These are phyloP conservation scores for Drosophila arizonae DNA, from an alignment of 1,140 invertebrate species.

Conservation along the genomic window DNA sequence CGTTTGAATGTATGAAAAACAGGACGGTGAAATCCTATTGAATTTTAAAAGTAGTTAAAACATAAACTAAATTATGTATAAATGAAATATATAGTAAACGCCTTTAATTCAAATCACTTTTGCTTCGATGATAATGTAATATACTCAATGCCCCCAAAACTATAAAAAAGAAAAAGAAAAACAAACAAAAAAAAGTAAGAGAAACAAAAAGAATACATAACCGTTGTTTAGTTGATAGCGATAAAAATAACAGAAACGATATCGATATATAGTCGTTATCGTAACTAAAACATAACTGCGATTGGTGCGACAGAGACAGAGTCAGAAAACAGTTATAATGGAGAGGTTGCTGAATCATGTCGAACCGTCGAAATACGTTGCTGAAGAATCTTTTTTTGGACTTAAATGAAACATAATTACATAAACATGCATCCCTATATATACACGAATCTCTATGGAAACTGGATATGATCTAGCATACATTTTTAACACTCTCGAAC, in stretches of 20 bases:
- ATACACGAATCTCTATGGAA: conserved; percentile 1
- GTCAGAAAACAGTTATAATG: conserved; percentile 23
- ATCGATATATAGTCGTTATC: conserved; percentile 26
- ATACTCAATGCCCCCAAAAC: conserved; percentile 60
- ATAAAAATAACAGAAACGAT: conserved; percentile 12
- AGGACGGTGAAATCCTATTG: conserved; percentile 77
- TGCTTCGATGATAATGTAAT: conserved; percentile 78
- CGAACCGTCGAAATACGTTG: conserved; percentile 76
- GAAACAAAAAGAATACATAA: conserved; percentile 39
- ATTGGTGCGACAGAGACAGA: conserved; percentile 73
- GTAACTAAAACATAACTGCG: conserved; percentile 52
- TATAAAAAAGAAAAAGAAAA: conserved; percentile 24
- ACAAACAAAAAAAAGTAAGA: conserved; percentile 21
- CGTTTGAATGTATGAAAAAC: conserved; percentile 44
- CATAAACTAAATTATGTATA: conserved; percentile 68
- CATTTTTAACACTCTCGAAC: conserved; percentile 28
- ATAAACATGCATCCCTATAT: conserved; percentile 1
- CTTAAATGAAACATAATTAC: conserved; percentile 45
- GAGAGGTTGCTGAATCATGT: conserved; percentile 69
- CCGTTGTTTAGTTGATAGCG: conserved; percentile 59
- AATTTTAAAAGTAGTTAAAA: conserved; percentile 76
- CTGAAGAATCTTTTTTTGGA: conserved; percentile 74
- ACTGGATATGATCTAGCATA: conserved; percentile 10
- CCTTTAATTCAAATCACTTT: conserved; percentile 77
- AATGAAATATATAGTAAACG: conserved; percentile 74